Conservation (phyloP, 2,113 vertebrate species). For the Hippocampus comes region DNA sequence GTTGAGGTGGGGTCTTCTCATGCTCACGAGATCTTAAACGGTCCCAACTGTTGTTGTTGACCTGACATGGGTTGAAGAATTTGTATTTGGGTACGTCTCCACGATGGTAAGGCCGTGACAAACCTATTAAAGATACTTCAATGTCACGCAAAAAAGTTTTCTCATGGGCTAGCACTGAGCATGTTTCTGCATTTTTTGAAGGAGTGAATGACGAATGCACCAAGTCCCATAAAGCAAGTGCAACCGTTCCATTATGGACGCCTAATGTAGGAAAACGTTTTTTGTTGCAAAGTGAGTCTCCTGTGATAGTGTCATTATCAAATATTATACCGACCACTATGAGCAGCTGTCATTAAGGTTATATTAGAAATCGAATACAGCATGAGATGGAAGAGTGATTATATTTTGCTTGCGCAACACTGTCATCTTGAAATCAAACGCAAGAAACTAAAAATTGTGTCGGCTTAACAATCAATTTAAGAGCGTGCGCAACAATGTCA, state of each 20-base stretch:
- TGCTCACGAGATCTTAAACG: conserved; percentile 26
- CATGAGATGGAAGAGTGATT: conserved; percentile 32
- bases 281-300: no score
- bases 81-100: conserved; percentile 14
- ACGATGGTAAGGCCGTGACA: not conserved
- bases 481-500: conserved; percentile 50
- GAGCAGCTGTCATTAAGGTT: conserved; percentile 21
- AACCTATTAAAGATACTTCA: conserved; percentile 16
- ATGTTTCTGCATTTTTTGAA: no score
- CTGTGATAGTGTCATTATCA: no score
- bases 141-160: not conserved
- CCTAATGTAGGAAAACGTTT: no score
- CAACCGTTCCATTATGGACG: no score
- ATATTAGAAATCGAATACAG: conserved; percentile 50
- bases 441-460: conserved; percentile 30
- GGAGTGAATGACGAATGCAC: no score
- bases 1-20: conserved; percentile 42
- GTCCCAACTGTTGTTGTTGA: conserved; percentile 35
- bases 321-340: not conserved
- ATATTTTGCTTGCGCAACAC: conserved; percentile 30
- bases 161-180: not conserved
- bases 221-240: no score
- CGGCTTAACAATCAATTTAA: no score
- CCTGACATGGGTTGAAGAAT: conserved; percentile 28
- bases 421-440: conserved; percentile 42